Conservation (phyloP, 2,888 invertebrate genomes). For the Digitonthophagus gazella region DNA sequence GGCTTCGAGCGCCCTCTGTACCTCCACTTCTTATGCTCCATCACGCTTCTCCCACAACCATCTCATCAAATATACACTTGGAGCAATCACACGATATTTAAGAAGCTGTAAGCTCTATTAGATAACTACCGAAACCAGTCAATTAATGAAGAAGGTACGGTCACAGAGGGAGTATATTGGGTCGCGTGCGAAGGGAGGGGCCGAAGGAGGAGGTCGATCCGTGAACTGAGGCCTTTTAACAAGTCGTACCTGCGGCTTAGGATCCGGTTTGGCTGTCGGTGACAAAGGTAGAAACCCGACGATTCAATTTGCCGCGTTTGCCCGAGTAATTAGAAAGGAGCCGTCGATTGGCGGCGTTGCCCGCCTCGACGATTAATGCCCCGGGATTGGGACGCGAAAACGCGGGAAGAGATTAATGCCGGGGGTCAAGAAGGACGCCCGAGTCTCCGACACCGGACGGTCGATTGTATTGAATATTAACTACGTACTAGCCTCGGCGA, state of each 20-base stretch:
- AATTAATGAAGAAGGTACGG: too few species aligned
- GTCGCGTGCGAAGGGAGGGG: not conserved
- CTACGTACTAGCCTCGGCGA: too few species aligned
- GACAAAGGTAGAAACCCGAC: not conserved
- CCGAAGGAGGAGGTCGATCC: not conserved
- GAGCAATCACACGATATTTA: too few species aligned
- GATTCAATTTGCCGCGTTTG: not conserved
- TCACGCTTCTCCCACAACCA: not conserved
- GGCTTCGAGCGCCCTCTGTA: conserved; percentile 31
- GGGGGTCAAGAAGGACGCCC: not conserved
- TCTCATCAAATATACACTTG: too few species aligned
- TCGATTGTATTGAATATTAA: too few species aligned
- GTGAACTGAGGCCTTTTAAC: not conserved
- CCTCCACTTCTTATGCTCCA: conserved; percentile 25
- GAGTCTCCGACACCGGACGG: too few species aligned
- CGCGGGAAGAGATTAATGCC: not conserved
- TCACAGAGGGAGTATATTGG: not conserved
- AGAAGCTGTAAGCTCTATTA: too few species aligned
- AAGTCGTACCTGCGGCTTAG: not conserved
- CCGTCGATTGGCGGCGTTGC: not conserved
- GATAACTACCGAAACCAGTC: too few species aligned
- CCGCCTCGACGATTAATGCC: not conserved
- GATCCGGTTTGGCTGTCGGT: not conserved
- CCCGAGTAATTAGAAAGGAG: not conserved
- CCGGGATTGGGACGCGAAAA: not conserved